Base-by-base conservation (phyloP, 2,113 vertebrate species). In the Rhipidura dahli region DNA sequence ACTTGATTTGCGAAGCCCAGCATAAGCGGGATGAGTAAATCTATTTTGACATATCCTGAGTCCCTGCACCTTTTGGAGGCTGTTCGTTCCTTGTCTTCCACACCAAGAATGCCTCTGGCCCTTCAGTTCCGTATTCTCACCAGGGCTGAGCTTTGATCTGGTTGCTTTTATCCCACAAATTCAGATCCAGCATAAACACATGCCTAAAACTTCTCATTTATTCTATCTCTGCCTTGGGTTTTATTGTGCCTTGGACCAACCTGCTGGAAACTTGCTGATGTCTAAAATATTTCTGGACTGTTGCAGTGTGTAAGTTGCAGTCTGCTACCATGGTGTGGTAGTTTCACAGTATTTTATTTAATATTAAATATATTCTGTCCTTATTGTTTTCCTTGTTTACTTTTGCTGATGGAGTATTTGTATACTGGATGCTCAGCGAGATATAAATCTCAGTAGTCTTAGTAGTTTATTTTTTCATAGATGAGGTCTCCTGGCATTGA, bases 361-460 rank as follows among this genome's bases (percentile, higher is more conserved):
- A 33, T 81, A 87, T 35, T 73, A 57, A 91, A 49, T 91, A 14
- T 51, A 40, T 79, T 85, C 35, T 91, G 13, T 84, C 53, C 60
- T 72, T 93, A 33, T n/a, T 86, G 17, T 86, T 83, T 90, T 83
- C 39, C n/a, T n/a, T 78, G 49, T 60, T 96, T 94, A 57, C 28
- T 73, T 87, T 51, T 49, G 50, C 47, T 90, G 69, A 49, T 86
- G 65, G 59, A 87, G 57, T 76, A 23, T 66, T 96, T 89, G 28
- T 89, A 24, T 60, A 60, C 88, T 93, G 54, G 75, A 79, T 96
- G 54, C 31, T 92, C 82, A 83, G 51, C 35, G 6, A 94, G 60
- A 92, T 89, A 82, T 66, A 95, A 82, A 75, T 97, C 79, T 96
- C 87, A 84, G 51, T 92, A 80, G 35, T 84, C 63, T 94, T 68